Conservation (phyloP, 2,797 vertebrate genomes). For the Gallirallus australis region DNA sequence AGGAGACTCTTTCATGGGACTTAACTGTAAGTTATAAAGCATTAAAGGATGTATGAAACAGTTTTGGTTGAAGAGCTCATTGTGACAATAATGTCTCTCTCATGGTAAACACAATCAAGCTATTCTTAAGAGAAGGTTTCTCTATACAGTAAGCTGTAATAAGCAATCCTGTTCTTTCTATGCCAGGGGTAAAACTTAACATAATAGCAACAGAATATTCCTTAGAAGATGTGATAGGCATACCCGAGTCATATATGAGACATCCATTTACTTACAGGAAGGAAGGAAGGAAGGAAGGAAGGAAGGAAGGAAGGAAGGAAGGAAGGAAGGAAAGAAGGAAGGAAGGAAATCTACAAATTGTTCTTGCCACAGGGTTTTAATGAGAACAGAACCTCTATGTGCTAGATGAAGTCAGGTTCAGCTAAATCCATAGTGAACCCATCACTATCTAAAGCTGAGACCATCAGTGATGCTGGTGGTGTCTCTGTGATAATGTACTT, state of each 20-base stretch:
- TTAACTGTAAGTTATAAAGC: not conserved
- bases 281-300: no score
- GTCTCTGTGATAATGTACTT: not conserved
- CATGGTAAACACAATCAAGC: not conserved
- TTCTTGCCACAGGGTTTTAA: not conserved
- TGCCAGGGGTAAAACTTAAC: not conserved
- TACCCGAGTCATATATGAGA: not conserved
- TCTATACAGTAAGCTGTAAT: no score
- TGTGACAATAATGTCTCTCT: not conserved
- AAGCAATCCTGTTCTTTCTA: not conserved
- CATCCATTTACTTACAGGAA: not conserved
- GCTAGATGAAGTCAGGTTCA: not conserved
- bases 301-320: no score
- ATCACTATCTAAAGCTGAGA: not conserved
- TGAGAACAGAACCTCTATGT: not conserved
- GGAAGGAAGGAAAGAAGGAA: no score
- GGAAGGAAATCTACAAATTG: no score
- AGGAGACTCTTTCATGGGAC: not conserved
- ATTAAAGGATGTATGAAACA: not conserved
- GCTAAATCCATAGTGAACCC: not conserved
- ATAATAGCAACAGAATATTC: not conserved
- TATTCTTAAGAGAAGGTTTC: not conserved
- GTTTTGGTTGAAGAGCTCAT: not conserved
- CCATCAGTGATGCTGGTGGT: rapidly evolving
- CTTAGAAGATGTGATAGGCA: not conserved